Evolutionary conservation across 2,113 vertebrate genomes (phyloP), one percentile per base, ranked within the genome.

Genomic region (Neodon shergylaensis): DNA sequence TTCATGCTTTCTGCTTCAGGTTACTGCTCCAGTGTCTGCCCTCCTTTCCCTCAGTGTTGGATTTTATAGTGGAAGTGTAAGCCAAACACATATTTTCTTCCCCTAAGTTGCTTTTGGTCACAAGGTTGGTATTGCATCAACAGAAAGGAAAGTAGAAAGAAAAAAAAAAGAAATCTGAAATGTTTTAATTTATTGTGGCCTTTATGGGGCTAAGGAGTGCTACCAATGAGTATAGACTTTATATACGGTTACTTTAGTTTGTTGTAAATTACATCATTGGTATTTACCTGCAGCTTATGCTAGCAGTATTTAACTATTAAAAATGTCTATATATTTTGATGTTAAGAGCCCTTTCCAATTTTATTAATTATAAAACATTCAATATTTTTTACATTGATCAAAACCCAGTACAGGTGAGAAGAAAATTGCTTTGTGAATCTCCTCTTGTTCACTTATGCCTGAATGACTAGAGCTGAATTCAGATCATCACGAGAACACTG

Each of bases 341-440:
- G 77, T 95, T 81, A 2, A 95, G 24, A 88, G 4, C 31, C 65
- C 93, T 79, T 94, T 61, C 63, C 6, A 89, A 16, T 93, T 90
- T 97, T 96, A 33, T 44, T 92, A 58, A 87, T 97, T 95, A 9
- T 78, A 73, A 81, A 89, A 19, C 90, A 82, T 78, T 95, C 44
- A 7, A 26, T 70, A 5, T 84, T 1, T 95, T 91, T 97, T 13
- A 11, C 36, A 49, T 81, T 49, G 92, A 86, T 96, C 94, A 86
- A 24, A 84, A 47, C 68, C 61, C 2, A 70, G 21, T 42, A 1
- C 42, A 90, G 12, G 31, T n/a, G 83, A 88, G 95, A 92, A 77
- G 2, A 16, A 89, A 91, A 93, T 73, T 92, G 9, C 28, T 79
- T 6, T 19, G 24, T 52, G 3, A 44, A n/a, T 96, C 0, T 88